A percentile compares a stretch with the other conserved stretches of the same genome.
Conservation (phyloP, 1,140 invertebrate genomes). For the Cheumatopsyche charites region DNA sequence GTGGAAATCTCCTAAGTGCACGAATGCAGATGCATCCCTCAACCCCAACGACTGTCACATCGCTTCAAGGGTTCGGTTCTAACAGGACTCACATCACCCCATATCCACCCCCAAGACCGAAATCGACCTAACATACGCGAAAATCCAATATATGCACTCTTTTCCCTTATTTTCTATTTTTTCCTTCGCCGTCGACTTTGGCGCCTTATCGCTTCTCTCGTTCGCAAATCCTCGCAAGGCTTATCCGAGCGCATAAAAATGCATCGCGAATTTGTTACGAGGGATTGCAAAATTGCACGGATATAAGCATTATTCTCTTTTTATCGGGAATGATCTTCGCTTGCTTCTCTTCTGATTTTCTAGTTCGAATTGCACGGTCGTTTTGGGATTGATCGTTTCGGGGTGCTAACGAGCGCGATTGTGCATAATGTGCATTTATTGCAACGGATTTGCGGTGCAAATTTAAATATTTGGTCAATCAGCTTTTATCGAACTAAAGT, state of each 20-base stretch:
- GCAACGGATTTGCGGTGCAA: too few relatives aligned
- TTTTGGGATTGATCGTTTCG: background rate
- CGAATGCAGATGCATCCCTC: background rate
- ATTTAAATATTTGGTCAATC: too few relatives aligned
- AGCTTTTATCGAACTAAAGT: too few relatives aligned
- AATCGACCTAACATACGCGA: background rate
- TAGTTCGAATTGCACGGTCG: background rate
- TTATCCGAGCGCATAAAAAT: slow-evolving; percentile 19
- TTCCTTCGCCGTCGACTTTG: too few relatives aligned
- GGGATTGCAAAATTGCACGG: background rate
- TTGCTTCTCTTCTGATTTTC: too few relatives aligned
- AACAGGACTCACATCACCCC: too few relatives aligned
- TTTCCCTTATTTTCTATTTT: too few relatives aligned
- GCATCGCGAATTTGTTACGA: slow-evolving; percentile 8
- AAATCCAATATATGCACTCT: too few relatives aligned
- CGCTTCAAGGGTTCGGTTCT: background rate
- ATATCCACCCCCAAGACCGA: background rate
- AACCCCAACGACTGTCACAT: background rate
- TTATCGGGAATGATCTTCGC: background rate
- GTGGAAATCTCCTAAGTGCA: background rate
- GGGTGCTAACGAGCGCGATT: background rate
- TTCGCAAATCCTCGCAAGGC: background rate
- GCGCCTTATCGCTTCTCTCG: background rate
- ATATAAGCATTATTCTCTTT: background rate
- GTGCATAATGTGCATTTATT: too few relatives aligned